A percentile compares a stretch with the other conserved stretches of the same genome.
Conservation (phyloP, 2,888 invertebrate species). For the Spicauda simplicius region DNA sequence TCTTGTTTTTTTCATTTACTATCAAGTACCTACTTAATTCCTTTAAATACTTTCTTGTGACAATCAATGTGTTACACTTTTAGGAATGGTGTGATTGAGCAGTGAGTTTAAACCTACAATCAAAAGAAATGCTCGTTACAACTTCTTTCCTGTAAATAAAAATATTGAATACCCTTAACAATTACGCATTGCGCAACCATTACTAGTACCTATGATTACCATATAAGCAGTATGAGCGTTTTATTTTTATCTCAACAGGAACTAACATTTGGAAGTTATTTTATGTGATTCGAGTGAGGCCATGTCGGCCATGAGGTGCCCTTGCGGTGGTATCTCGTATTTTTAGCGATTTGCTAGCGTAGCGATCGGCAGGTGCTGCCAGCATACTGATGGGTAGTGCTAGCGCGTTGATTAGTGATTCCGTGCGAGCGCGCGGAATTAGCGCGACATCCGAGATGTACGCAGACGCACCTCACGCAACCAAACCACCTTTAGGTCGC, state of each 20-base stretch:
- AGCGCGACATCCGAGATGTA: slow-evolving; percentile 74
- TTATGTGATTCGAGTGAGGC: slow-evolving; percentile 73
- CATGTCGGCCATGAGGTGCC: slow-evolving; percentile 72
- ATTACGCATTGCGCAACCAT: not conserved
- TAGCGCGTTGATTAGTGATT: slow-evolving; percentile 67
- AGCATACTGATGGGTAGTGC: slow-evolving; percentile 71
- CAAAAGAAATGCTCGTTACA: too few species aligned
- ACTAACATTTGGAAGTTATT: slow-evolving; percentile 58
- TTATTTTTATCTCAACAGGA: slow-evolving; percentile 55
- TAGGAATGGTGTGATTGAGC: too few species aligned
- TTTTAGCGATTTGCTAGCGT: slow-evolving; percentile 77
- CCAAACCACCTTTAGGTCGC: slow-evolving; percentile 22
- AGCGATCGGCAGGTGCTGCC: slow-evolving; percentile 53
- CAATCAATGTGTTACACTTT: too few species aligned
- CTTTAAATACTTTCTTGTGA: too few species aligned
- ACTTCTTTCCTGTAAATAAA: too few species aligned
- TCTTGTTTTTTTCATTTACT: not conserved
- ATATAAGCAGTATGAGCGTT: not conserved
- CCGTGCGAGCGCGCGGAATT: slow-evolving; percentile 76
- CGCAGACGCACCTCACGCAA: slow-evolving; percentile 43
- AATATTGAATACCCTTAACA: too few species aligned
- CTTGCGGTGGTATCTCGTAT: slow-evolving; percentile 71
- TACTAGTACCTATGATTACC: not conserved
- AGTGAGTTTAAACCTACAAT: too few species aligned
- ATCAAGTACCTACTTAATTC: not conserved